A percentile compares a stretch with the other conserved stretches of the same genome.
Conservation (phyloP, 2,888 invertebrate genomes). For the Chaitophorus viminalis region DNA sequence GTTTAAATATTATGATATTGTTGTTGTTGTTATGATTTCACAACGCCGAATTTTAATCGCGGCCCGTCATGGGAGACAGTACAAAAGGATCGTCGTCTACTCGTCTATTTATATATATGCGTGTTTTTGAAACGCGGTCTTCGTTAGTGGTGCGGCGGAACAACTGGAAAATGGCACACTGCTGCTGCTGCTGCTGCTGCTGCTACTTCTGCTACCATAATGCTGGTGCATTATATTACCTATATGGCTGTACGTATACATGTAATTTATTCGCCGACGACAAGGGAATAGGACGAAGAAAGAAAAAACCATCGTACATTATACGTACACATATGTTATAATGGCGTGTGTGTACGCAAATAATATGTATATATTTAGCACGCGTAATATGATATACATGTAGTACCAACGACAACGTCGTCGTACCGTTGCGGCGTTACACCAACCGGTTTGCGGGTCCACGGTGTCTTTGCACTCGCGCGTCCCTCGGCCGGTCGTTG, state of each 20-base stretch:
- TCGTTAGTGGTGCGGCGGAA: neutral
- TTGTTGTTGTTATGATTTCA: neutral
- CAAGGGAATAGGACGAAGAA: neutral
- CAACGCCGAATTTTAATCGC: neutral
- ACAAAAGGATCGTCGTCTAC: neutral
- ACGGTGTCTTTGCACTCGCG: neutral
- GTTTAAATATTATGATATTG: neutral
- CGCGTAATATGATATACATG: neutral
- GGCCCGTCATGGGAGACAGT: neutral
- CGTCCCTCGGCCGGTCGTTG: neutral
- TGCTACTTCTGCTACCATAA: too few species aligned
- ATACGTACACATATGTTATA: too few species aligned
- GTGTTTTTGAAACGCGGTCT: neutral
- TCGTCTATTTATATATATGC: neutral
- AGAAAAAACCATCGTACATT: neutral
- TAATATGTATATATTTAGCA: too few species aligned
- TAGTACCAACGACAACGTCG: neutral
- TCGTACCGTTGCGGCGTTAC: neutral
- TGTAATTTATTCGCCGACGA: slow-evolving; percentile 16
- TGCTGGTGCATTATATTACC: too few species aligned
- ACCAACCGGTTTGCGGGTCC: neutral
- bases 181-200: neutral
- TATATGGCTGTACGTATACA: too few species aligned
- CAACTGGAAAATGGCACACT: slow-evolving; percentile 3
- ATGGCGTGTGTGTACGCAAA: too few species aligned